A percentile compares a stretch with the other conserved stretches of the same genome.
These are phyloP conservation scores for Dicranocentrus wangi DNA, from an alignment of 2,888 invertebrate species.

Conservation along the genomic window DNA sequence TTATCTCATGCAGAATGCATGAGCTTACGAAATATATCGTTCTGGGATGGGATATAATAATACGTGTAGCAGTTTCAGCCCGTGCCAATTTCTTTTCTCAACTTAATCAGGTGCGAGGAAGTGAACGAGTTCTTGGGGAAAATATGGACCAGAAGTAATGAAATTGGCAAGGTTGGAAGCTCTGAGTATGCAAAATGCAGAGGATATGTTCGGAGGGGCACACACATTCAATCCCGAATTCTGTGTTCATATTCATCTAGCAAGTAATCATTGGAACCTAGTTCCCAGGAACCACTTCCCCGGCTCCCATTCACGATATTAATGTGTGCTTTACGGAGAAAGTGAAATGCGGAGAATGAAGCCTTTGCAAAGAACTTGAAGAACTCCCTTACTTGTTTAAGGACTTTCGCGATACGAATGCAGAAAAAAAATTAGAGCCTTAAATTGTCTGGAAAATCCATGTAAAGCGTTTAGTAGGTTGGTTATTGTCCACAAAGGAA, in stretches of 20 bases:
- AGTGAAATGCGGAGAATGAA: too few relatives aligned
- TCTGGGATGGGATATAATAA: background rate
- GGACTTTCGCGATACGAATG: too few relatives aligned
- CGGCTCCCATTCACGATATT: background rate
- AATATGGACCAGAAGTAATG: conserved; percentile 38
- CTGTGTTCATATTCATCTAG: background rate
- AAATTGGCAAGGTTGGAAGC: conserved; percentile 29
- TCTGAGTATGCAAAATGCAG: conserved; percentile 12
- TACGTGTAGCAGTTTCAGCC: background rate
- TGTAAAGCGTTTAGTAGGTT: too few relatives aligned
- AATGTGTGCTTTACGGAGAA: too few relatives aligned
- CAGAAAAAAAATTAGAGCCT: too few relatives aligned
- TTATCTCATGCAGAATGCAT: background rate
- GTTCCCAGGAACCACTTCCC: background rate
- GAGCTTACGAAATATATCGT: background rate
- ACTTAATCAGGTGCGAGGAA: conserved; percentile 26
- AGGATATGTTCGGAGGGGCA: background rate
- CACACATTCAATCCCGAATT: background rate
- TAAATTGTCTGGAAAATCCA: too few relatives aligned
- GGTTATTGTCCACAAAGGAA: background rate
- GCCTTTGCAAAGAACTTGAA: too few relatives aligned
- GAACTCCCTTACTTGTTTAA: too few relatives aligned
- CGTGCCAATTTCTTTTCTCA: conserved; percentile 35
- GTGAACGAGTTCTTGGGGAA: conserved; percentile 15
- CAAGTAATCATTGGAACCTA: background rate